Conservation (phyloP, 2,888 invertebrate species). For the Sminthurinus aureus region DNA sequence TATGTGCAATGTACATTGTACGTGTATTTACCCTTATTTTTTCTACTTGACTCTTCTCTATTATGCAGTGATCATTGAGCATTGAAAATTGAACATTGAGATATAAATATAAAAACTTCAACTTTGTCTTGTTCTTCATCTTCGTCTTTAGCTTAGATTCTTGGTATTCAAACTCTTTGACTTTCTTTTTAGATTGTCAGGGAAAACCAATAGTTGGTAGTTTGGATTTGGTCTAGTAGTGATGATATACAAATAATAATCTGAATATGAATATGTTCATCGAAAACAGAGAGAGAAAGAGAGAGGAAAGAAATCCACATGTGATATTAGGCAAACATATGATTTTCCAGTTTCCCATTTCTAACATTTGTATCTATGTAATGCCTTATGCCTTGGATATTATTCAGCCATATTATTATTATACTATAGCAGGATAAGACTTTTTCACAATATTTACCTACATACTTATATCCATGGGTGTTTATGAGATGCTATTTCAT, state of each 20-base stretch:
- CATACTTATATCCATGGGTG: background rate
- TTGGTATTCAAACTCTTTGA: background rate
- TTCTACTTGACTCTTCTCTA: too few species aligned
- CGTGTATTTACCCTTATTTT: too few species aligned
- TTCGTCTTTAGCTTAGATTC: background rate
- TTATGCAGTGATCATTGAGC: too few species aligned
- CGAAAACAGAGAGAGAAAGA: background rate
- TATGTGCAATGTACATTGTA: too few species aligned
- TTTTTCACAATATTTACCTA: background rate
- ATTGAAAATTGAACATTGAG: too few species aligned
- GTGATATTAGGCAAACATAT: too few species aligned
- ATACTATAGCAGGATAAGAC: too few species aligned
- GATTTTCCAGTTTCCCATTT: too few species aligned
- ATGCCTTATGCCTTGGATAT: background rate
- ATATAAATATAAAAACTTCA: background rate
- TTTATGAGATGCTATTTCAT: conserved; percentile 6
- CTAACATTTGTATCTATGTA: too few species aligned
- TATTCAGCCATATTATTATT: background rate
- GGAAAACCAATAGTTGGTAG: background rate
- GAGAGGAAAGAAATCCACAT: too few species aligned
- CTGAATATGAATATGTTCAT: background rate
- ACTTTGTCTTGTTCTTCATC: conserved; percentile 1
- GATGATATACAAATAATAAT: background rate
- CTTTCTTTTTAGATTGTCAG: background rate
- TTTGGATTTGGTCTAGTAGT: background rate